Base-by-base conservation (phyloP, 2,113 vertebrate genomes). In the Pitta sordida region DNA sequence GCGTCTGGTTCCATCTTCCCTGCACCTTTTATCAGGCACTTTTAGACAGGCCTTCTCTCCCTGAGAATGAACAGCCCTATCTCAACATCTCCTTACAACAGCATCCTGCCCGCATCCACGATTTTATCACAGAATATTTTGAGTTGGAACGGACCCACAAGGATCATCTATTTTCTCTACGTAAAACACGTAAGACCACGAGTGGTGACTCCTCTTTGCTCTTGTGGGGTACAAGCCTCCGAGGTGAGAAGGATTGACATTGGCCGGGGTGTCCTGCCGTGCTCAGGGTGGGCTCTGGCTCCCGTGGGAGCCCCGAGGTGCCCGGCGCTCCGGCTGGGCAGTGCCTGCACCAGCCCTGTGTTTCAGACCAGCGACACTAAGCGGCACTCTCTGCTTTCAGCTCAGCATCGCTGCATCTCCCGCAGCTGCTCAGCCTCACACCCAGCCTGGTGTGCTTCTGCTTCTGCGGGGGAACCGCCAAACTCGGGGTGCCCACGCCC, bases 151-250 rank as follows among this genome's bases (percentile, higher is more conserved):
- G n/a, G n/a, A n/a, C n/a, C n/a, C n/a, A n/a, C n/a, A n/a, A n/a
- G n/a, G n/a, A n/a, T n/a, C n/a, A n/a, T n/a, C n/a, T n/a, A n/a
- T n/a, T 59, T 63, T 8, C 48, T 8, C 62, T 3, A 0, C 0
- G 6, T 16, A 11, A 29, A 59, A 64, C 7, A 2, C 30, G 2
- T 0, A 6, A 11, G 13, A 3, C 0, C 0, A 0, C 2, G 46
- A 22, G 7, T 0, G 3, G 12, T 1, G 1, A 6, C 10, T 67
- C 36, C 53, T 37, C 37, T 60, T 39, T 65, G 10, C 41, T 65
- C 9, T 6, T 6, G 4, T 1, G 30, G 49, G 9, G 10, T 27
- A 39, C 63, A 34, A 34, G 32, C 15, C 39, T 59, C 9, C 18
- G 0, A 11, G 70, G 36, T 4, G 3, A 64, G 32, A 7, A 30